Evolutionary conservation across 2,888 invertebrate species (phyloP), one percentile per base, ranked within the genome.

Genomic region (Carpatolechia fugitivella): DNA sequence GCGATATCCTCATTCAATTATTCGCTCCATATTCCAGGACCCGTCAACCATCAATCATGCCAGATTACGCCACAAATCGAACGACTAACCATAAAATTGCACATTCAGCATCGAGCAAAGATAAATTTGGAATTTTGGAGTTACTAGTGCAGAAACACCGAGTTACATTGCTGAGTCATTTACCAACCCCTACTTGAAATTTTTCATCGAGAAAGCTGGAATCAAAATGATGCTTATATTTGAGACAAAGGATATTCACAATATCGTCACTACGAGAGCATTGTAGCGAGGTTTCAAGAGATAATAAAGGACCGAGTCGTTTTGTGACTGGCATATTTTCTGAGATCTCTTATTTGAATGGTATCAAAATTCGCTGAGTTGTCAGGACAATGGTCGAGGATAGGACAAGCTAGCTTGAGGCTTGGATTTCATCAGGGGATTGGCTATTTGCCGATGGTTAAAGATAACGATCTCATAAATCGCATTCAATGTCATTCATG

Each of bases 21-120:
- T 76, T 78, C 69, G 67, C 70, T 72, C 61, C 65, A 76, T 73
- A 78, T 78, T 75, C 69, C 68, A 69, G 64, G 65, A 74, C 72
- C 70, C 68, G 72, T 70, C 59, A 65, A 62, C 70, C 67, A 83
- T 83, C 82, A 77, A 83, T 83, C 82, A 82, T 74, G 66, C 64
- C 66, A 78, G 76, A 80, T 80, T 80, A 82, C 74, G 68, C 70
- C 72, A 78, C 78, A 76, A 81, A 81, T 80, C 73, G 75, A 78
- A 74, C 68, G 78, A 69, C 74, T 77, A 76, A 76, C 77, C 72
- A 79, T 76, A 80, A 82, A 80, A 75, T 78, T 80, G 76, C 78
- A 82, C 78, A 78, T 77, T 83, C 82, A 82, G 76, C 74, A 69
- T 60, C 61, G 63, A 67, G 66, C 66, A 65, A 74, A 72, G 70